Conservation (phyloP, 2,888 invertebrate species). For the Polydrusus cervinus region DNA sequence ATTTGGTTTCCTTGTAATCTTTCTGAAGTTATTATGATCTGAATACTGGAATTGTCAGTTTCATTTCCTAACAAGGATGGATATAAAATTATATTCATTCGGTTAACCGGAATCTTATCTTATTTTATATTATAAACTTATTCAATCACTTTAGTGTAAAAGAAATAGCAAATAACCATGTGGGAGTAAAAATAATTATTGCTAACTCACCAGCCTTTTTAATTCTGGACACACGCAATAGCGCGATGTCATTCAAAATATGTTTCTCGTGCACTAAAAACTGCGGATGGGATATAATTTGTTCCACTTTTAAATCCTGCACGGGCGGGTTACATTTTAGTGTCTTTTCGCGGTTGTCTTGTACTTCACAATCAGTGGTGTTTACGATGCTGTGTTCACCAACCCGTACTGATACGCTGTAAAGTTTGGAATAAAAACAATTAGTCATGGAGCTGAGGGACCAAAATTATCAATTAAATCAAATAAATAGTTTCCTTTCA, state of each 20-base stretch:
- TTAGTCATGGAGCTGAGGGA: not conserved
- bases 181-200: no score
- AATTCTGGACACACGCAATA: conserved; percentile 71
- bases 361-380: conserved; percentile 70
- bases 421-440: not conserved
- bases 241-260: conserved; percentile 76
- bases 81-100: no score
- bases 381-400: conserved; percentile 75
- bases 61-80: no score
- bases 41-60: no score
- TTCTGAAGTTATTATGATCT: no score
- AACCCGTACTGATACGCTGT: conserved; percentile 75
- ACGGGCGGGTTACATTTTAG: conserved; percentile 70
- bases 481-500: no score
- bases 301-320: conserved; percentile 73
- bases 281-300: conserved; percentile 72
- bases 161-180: no score
- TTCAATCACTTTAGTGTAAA: no score
- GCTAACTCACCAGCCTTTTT: conserved; percentile 63
- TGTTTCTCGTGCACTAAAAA: conserved; percentile 68
- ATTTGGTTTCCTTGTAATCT: no score
- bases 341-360: conserved; percentile 55
- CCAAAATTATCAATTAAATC: no score
- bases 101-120: no score
- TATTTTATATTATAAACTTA: no score